Percentiles rank a stretch among this genome's conserved stretches.
These are phyloP conservation scores for Petrosia ficiformis DNA, from an alignment of 37 sponge, comb jelly and placozoan genomes.

Conservation along the genomic window DNA sequence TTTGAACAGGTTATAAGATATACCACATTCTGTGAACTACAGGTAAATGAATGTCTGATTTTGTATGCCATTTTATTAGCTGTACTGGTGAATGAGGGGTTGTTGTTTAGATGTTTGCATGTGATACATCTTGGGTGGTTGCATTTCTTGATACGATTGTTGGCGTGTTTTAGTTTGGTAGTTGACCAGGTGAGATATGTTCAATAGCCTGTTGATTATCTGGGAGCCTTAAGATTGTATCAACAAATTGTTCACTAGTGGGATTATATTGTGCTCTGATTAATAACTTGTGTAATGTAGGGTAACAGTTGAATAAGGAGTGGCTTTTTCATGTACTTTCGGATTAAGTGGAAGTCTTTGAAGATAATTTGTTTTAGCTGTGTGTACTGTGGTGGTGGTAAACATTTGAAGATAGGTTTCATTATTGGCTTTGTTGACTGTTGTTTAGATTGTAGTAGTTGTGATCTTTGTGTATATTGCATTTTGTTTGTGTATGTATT, in stretches of 20 bases:
- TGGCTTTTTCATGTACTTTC: not conserved
- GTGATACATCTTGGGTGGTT: conserved; percentile 17
- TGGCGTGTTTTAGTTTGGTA: not conserved
- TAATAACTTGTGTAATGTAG: not conserved
- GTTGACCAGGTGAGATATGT: not conserved
- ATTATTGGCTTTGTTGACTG: not conserved
- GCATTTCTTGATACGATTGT: not conserved
- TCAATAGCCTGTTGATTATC: not conserved
- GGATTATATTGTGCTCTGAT: too few species aligned
- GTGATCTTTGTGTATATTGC: not conserved
- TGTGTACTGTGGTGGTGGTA: conserved; percentile 26
- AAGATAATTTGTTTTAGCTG: conserved; percentile 5
- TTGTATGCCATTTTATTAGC: not conserved
- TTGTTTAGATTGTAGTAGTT: not conserved
- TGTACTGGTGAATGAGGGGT: conserved; percentile 2
- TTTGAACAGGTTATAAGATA: conserved; percentile 36
- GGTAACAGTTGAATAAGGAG: conserved; percentile 2
- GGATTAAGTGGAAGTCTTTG: not conserved
- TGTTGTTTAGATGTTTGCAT: conserved; percentile 17
- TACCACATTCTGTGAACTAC: conserved; percentile 22
- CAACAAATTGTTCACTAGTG: too few species aligned
- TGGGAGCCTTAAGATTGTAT: not conserved
- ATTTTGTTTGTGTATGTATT: not conserved
- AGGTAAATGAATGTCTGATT: conserved; percentile 10
- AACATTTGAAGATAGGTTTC: conserved; percentile 19